Percentiles rank a stretch among this genome's conserved stretches.
These are phyloP conservation scores for Microcebus jonahi DNA, from an alignment of 2,113 vertebrate species.

Conservation along the genomic window DNA sequence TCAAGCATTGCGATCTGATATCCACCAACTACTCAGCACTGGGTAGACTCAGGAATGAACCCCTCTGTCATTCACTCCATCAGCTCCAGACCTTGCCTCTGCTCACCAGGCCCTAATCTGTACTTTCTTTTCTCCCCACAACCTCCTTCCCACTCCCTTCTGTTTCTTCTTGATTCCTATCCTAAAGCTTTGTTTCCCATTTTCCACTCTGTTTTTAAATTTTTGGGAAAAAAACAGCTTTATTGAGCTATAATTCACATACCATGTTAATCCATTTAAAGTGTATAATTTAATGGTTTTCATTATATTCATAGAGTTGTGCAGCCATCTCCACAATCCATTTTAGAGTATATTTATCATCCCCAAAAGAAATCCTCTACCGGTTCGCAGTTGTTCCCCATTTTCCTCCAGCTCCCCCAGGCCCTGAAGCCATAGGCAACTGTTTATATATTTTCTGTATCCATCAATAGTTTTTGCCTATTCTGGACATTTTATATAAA, in stretches of 20 bases:
- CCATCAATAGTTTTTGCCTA: background rate
- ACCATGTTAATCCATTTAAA: background rate
- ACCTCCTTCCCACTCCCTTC: background rate
- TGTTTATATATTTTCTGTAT: background rate
- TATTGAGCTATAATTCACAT: background rate
- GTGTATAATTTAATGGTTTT: background rate
- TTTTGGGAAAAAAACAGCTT: background rate
- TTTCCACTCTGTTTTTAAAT: background rate
- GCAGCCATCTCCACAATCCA: background rate
- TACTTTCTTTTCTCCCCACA: background rate
- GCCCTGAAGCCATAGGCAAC: background rate
- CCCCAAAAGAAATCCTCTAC: background rate
- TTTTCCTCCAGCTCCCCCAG: background rate
- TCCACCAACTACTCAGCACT: background rate
- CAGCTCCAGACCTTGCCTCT: background rate
- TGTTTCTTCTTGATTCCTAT: background rate
- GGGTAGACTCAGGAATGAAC: background rate
- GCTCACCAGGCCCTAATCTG: background rate
- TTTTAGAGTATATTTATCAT: slow-evolving; percentile 22
- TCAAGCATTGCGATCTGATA: background rate
- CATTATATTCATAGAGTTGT: background rate
- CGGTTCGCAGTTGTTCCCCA: background rate
- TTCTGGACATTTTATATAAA: slow-evolving; percentile 1
- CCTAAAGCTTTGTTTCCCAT: background rate
- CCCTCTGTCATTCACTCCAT: background rate